Percentiles rank a stretch among this genome's conserved stretches.
These are phyloP conservation scores for Drosophila birchii DNA, from an alignment of 2,888 invertebrate species.

Conservation along the genomic window DNA sequence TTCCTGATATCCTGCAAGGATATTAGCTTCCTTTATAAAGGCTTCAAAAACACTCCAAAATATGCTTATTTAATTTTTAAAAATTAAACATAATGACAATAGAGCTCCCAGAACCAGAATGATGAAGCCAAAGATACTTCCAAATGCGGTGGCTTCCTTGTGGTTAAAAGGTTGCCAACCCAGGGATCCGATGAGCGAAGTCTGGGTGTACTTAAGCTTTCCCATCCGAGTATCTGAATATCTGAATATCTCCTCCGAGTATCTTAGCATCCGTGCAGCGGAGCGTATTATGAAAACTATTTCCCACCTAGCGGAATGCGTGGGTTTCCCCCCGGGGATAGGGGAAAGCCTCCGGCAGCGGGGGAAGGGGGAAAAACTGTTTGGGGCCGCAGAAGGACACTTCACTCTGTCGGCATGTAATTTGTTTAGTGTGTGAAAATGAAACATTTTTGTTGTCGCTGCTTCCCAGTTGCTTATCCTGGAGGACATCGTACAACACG, in stretches of 20 bases:
- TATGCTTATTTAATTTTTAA: background rate
- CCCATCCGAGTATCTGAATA: background rate
- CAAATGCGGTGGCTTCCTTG: constrained; percentile 6
- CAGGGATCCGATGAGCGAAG: background rate
- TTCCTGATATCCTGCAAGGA: background rate
- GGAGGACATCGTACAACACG: constrained; percentile 72
- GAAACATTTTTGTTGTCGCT: constrained; percentile 68
- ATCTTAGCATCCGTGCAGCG: constrained; percentile 1
- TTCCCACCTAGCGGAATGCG: constrained; percentile 46
- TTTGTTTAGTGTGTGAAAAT: constrained; percentile 79
- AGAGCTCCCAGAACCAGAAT: background rate
- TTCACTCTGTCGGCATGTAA: constrained; percentile 65
- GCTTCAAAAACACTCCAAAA: too few relatives aligned
- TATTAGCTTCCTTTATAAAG: too few relatives aligned
- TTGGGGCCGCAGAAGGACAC: constrained; percentile 36
- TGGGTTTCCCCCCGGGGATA: background rate
- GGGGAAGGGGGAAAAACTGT: background rate
- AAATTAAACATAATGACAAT: background rate
- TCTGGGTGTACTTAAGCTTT: background rate
- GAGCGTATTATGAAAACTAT: constrained; percentile 47
- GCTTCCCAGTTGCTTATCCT: constrained; percentile 28
- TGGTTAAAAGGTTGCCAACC: background rate
- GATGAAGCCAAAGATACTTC: background rate
- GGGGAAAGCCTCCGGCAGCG: background rate
- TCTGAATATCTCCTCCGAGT: background rate